phyloP scores from a whole-genome alignment of 2,797 vertebrate species.

The Botia kubotai region DNA sequence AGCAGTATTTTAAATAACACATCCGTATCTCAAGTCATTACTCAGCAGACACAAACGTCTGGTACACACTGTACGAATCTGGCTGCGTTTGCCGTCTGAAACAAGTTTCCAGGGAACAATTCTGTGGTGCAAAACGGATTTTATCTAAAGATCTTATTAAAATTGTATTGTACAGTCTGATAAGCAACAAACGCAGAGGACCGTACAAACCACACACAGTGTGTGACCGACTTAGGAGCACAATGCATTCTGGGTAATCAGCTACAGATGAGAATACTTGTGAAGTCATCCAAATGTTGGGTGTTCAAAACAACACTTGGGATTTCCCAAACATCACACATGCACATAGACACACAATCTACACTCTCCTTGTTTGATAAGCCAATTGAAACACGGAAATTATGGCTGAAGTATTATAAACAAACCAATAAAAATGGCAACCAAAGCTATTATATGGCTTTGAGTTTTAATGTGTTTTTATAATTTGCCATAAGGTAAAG shows the following conservation, averaged over 20 bases:
- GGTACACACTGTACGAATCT: no score
- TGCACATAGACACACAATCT: background rate
- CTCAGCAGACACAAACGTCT: background rate
- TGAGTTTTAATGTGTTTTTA: constrained; percentile 1
- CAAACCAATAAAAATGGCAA: background rate
- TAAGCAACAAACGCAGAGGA: background rate
- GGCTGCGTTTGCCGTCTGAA: background rate
- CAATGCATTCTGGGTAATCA: background rate
- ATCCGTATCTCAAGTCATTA: background rate
- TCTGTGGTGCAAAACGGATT: background rate
- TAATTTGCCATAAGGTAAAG: background rate
- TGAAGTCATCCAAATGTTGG: background rate
- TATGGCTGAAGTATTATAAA: background rate
- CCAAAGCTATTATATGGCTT: background rate
- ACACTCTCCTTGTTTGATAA: background rate
- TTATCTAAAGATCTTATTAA: background rate
- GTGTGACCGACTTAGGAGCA: background rate
- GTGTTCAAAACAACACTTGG: background rate
- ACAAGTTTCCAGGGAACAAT: background rate
- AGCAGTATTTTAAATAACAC: background rate
- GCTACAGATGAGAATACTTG: background rate
- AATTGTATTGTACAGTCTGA: background rate
- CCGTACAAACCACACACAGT: background rate
- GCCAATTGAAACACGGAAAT: constrained; percentile 16
- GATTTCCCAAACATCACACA: background rate